Base-by-base conservation (phyloP, 1,140 invertebrate species). In the Asobara japonica region DNA sequence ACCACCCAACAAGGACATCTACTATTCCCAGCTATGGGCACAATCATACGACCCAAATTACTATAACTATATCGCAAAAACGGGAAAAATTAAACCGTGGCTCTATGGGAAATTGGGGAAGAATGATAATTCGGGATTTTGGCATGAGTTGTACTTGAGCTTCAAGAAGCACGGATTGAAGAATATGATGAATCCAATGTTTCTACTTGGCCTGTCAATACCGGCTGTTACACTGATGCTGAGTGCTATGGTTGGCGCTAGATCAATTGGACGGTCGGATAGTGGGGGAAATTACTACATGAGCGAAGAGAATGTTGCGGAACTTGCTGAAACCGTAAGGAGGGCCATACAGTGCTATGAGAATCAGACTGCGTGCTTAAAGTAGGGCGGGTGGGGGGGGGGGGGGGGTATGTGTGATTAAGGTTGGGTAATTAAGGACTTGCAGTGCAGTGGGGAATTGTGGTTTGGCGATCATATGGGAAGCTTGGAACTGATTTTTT, bases 41-140 rank as follows among this genome's bases (percentile, higher is more conserved):
- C 85, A 86, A 41, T 86, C 85, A n/a, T 86, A 85, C 68, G 85
- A 86, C 65, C 85, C 85, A 48, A 74, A 86, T 71, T 86, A 86
- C 11, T 86, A 86, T 64, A 85, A 86, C 25, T 85, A 86, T 27
- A 86, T 86, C 13, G 83, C 81, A 0, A 80, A 85, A 65, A 86
- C 83, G 10, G 84, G 85, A 0, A 86, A 86, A 60, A 80, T 86
- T 0, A 85, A 85, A 25, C 85, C 85, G 0, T 73, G 84, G 61
- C 70, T 86, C 1, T 86, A 86, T 16, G 84, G 84, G 0, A 85
- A 86, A 72, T 68, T 84, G 0, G 78, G 80, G 3, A 69, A 76
- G 5, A 66, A 77, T n/a, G 71, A 73, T 5, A 69, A 74, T 0
- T 74, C 81, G 30, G 79, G 83, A 0, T 83, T 86, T 25, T 82